Evolutionary conservation across 2,888 invertebrate species (phyloP).

Genomic region (Lepetodrilus schrolli): DNA sequence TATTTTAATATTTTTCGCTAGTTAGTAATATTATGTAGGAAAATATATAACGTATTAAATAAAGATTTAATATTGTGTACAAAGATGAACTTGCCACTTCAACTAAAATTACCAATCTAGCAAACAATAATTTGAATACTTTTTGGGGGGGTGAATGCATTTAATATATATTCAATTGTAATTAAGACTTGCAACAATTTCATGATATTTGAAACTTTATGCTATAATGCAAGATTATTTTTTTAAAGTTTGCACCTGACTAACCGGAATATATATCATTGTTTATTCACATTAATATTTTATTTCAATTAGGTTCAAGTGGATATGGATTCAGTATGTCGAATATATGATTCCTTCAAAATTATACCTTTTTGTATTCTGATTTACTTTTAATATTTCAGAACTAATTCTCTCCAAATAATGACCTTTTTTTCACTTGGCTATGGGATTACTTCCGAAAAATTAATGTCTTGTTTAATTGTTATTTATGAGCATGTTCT

Average conservation of each 20-base stretch:
- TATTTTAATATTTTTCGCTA: too few species aligned
- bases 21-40: too few species aligned
- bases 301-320: constrained; percentile 6
- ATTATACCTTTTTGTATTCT: not conserved
- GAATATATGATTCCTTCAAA: not conserved
- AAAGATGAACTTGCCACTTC: too few species aligned
- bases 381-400: not conserved
- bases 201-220: not conserved
- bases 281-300: too few species aligned
- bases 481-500: not conserved
- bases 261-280: too few species aligned
- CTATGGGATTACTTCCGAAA: not conserved
- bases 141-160: too few species aligned
- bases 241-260: too few species aligned
- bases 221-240: too few species aligned
- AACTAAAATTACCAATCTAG: too few species aligned
- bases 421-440: not conserved
- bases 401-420: not conserved
- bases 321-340: constrained; percentile 14
- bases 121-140: too few species aligned
- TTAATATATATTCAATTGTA: not conserved
- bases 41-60: too few species aligned
- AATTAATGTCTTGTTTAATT: not conserved
- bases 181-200: not conserved
- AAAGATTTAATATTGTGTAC: too few species aligned